Base-by-base conservation (phyloP, 2,888 invertebrate genomes). In the Oligia fasciuncula region DNA sequence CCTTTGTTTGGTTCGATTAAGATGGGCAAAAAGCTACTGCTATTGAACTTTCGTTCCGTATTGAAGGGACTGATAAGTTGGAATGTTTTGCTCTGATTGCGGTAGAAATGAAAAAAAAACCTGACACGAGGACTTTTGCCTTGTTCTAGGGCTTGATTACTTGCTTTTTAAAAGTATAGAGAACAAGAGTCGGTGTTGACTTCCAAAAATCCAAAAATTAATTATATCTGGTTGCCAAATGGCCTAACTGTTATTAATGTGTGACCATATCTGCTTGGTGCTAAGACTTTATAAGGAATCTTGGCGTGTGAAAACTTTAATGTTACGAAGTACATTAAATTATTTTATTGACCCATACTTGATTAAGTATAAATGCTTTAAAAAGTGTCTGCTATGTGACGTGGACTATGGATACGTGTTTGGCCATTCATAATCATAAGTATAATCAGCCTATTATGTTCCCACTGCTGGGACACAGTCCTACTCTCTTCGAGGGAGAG, bases 31-130 rank as follows among this genome's bases (percentile, higher is more conserved):
- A 87, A 86, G 73, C 65, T 65, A 57, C 63, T 67, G 88, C 62
- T 71, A 73, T 89, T 87, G 81, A 89, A 71, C 73, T 83, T 77
- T 85, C 67, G 72, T 73, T 79, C 81, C 77, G 77, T 62, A 49
- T 69, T 63, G 35, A 74, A 77, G 85, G 77, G 69, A 70, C 73
- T 81, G 77, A 70, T 72, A 23, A 66, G 17, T 57, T 77, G 78
- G 74, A 75, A 80, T 76, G 71, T 87, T 87, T 84, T 87, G 80
- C 71, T 72, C 74, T 84, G 87, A 75, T 75, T 69, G 54, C 14
- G 35, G n/a, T 66, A 8, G 67, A 65, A 82, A 75, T 35, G 0
- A 66, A 40, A 76, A 76, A 73, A 68, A 65, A 68, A 57, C 9
- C 4, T 29, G n/a, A 0, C 51, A 29, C 17, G 51, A 54, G 29